phyloP scores from a whole-genome alignment of 2,888 invertebrate genomes.

The Meganola albula region DNA sequence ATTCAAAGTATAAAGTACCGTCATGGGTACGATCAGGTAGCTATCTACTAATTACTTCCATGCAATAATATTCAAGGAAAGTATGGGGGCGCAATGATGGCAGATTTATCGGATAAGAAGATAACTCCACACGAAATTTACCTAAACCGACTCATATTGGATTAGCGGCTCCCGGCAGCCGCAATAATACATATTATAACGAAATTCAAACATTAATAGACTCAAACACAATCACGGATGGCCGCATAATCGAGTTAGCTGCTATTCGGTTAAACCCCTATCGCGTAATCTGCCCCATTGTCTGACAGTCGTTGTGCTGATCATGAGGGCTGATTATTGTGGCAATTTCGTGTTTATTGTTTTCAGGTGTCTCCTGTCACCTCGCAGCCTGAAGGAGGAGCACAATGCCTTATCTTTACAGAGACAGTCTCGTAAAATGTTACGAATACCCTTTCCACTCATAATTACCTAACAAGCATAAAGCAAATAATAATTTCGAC shows the following conservation, averaged over 20 bases:
- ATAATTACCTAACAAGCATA: background rate
- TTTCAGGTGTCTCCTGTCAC: conserved; percentile 66
- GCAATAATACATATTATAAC: conserved; percentile 68
- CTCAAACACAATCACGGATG: conserved; percentile 75
- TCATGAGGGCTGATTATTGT: conserved; percentile 74
- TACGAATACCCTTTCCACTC: too few species aligned
- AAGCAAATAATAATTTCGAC: conserved; percentile 2
- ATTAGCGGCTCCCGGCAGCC: conserved; percentile 60
- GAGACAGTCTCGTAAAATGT: conserved; percentile 45
- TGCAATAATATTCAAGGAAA: too few species aligned
- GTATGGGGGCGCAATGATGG: too few species aligned
- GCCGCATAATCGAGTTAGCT: conserved; percentile 76
- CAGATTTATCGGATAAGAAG: too few species aligned
- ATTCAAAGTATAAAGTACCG: too few species aligned
- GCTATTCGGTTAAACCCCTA: conserved; percentile 74
- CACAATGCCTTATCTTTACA: conserved; percentile 39
- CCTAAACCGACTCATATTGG: conserved; percentile 66
- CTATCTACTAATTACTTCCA: too few species aligned
- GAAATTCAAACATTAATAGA: conserved; percentile 77
- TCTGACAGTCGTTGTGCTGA: conserved; percentile 64
- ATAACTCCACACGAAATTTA: conserved; percentile 50
- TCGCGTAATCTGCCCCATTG: conserved; percentile 74
- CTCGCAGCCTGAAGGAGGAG: conserved; percentile 45
- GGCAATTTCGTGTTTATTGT: conserved; percentile 73
- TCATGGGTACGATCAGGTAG: too few species aligned